Percentiles rank a stretch among this genome's conserved stretches.
Conservation (phyloP, 1,140 invertebrate genomes). For the Anthonomus grandis region DNA sequence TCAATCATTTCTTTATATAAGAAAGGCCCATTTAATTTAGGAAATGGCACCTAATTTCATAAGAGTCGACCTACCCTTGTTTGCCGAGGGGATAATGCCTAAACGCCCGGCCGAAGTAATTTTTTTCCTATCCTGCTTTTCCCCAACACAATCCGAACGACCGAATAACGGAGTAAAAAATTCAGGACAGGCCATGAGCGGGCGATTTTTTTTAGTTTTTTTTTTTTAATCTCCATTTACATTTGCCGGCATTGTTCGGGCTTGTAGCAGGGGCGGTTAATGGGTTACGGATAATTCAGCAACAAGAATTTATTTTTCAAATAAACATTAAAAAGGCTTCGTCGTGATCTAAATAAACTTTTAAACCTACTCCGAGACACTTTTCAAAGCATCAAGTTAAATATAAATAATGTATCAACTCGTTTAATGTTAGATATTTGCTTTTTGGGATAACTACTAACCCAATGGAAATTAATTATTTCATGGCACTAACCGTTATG, state of each 20-base stretch:
- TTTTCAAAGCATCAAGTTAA: no score
- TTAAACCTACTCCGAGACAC: no score
- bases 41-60: slow-evolving; percentile 1
- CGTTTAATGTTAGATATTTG: no score
- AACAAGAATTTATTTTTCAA: not conserved
- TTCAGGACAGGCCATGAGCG: not conserved
- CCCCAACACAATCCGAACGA: slow-evolving; percentile 2
- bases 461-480: no score
- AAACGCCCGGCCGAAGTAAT: slow-evolving; percentile 1
- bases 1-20: no score
- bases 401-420: no score
- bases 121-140: slow-evolving; percentile 1
- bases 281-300: not conserved
- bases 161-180: not conserved
- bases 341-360: no score
- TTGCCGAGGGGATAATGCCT: slow-evolving; percentile 9
- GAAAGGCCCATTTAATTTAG: no score
- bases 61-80: slow-evolving; percentile 1
- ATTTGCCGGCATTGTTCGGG: not conserved
- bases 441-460: not conserved
- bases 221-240: not conserved
- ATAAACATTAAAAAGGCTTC: no score
- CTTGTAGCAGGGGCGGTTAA: not conserved
- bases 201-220: not conserved
- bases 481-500: no score